Evolutionary conservation across 2,888 invertebrate species (phyloP), one percentile per base, ranked within the genome.

Genomic region (Troilus luridus): DNA sequence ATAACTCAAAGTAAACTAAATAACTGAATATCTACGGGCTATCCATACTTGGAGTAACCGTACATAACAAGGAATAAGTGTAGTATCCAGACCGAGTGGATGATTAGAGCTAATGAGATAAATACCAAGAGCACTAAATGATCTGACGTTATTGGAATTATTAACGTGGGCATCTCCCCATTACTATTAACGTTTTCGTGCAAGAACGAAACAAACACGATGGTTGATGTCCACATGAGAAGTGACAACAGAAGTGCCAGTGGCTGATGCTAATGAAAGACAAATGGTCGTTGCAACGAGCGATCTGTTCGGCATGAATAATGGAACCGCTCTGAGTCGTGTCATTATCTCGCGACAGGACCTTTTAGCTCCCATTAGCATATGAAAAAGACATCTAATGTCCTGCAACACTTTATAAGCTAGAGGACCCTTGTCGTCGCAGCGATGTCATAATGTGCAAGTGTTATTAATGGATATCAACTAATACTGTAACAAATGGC

Each of bases 241-340:
- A 64, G 41, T 7, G 11, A 77, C 72, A 77, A 41, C 17, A 41
- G 72, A 27, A 77, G 41, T 72, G 27, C 12, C 72, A 72, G 72
- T 41, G 72, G 72, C 72, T 19, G 41, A 41, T 41, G 72, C 27
- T 77, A 77, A 77, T 77, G 72, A 41, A 77, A 41, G 72, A 77
- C 72, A 77, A 77, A 77, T 27, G 12, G 27, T 9, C 10, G 41
- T 17, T 19, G 72, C 14, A 77, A 77, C 12, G 24, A 67, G 11
- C 24, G 72, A 72, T 72, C 24, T 72, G 7, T 41, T 9, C 72
- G 9, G 8, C 19, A 77, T 77, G 72, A 77, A 77, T 77, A 77
- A 77, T 77, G 72, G 41, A 77, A 41, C 72, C 72, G 3, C 41
- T 8, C 41, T 17, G 10, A 6, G 6, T 77, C 17, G 17, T 41